Evolutionary conservation across 2,888 invertebrate genomes (phyloP).

Genomic region (Carpatolechia fugitivella): DNA sequence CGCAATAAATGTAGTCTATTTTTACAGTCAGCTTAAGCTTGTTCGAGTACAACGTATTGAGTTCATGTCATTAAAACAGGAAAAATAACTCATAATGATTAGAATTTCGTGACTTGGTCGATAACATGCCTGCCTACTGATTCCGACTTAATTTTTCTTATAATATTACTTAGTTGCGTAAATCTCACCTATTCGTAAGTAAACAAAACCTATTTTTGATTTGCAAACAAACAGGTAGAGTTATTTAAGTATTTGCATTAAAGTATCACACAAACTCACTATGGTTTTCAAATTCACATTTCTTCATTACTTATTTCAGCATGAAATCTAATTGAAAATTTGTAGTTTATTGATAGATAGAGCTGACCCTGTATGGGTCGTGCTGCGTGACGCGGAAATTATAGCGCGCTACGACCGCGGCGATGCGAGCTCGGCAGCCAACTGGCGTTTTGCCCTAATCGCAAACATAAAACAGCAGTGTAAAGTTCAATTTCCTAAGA

Average conservation of each 20-base stretch:
- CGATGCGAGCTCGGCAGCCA: constrained; percentile 61
- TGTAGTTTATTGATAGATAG: neutral
- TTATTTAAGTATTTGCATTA: neutral
- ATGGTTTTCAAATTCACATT: neutral
- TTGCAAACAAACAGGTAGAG: neutral
- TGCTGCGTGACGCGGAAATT: constrained; percentile 39
- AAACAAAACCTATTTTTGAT: constrained; percentile 12
- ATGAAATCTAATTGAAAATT: neutral
- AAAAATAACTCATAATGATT: neutral
- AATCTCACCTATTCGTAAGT: constrained; percentile 10
- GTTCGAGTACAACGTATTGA: no score
- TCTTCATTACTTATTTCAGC: neutral
- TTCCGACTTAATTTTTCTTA: neutral
- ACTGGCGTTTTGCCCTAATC: constrained; percentile 73
- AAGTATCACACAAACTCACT: neutral
- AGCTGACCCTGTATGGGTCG: constrained; percentile 51
- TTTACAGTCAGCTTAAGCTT: no score
- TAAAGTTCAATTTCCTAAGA: constrained; percentile 65
- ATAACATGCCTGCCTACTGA: neutral
- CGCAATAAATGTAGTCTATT: no score
- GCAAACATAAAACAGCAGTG: constrained; percentile 54
- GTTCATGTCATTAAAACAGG: neutral
- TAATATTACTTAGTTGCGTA: constrained; percentile 1
- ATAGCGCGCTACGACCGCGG: constrained; percentile 42
- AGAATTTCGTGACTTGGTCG: neutral